Base-by-base conservation (phyloP, 2,888 invertebrate species). In the Ectropis crepuscularia region DNA sequence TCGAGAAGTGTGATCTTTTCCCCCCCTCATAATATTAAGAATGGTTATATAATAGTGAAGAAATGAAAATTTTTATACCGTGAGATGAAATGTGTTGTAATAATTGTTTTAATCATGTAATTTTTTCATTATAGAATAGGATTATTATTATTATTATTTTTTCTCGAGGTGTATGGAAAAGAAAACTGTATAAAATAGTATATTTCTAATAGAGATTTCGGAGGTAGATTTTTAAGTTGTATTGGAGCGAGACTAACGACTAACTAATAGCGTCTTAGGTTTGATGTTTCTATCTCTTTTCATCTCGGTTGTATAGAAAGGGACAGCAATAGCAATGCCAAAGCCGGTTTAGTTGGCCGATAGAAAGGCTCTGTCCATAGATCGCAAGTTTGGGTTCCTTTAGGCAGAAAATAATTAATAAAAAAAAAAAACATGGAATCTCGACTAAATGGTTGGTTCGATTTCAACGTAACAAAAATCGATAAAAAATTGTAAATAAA, bases 81-180 rank as follows among this genome's bases (percentile, higher is more conserved):
- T 74, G 81, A 77, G 69, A 45, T 63, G 16, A 58, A 37, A 63
- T 55, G 46, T 55, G 54, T 61, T 57, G 65, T 62, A 67, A 61
- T 61, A 65, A 50, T 77, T 81, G 79, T 80, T 83, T 77, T 68
- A 77, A 78, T 83, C 71, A 78, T 79, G 80, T 86, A 87, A 80
- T 83, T 81, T 28, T 28, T 28, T 83, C 79, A 75, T 78, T 78
- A 76, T 89, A 89, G 86, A 49, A 59, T 72, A 70, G 63, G 62
- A 50, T 79, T 83, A 81, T 81, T 85, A 57, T 53, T 54, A 41
- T 57, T 61, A 62, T 57, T n/a, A n/a, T n/a, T n/a, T 83, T 82
- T 85, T 86, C 79, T 82, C 79, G 80, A 88, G 91, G 90, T 91
- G 90, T 90, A 90, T 87, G 91, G 90, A 90, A 86, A 78, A 85